Conservation (phyloP, 2,888 invertebrate species). For the Zaprionus bogoriensis region DNA sequence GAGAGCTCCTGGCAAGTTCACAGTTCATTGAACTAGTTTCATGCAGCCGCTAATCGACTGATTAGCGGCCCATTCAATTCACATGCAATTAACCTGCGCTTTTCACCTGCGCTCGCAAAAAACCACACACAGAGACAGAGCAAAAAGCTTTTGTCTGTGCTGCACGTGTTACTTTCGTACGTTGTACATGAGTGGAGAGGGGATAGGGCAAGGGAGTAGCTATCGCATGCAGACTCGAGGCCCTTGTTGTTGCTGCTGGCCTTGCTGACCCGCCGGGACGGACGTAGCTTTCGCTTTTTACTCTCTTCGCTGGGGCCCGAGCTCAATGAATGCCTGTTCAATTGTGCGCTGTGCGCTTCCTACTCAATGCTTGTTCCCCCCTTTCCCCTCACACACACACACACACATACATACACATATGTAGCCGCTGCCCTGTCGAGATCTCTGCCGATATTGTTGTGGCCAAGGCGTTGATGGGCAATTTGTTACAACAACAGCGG, state of each 20-base stretch:
- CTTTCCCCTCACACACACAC: background rate
- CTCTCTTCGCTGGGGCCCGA: constrained; percentile 11
- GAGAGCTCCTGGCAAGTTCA: background rate
- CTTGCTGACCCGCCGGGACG: constrained; percentile 41
- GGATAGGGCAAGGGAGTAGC: too few species aligned
- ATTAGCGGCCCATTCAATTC: constrained; percentile 48
- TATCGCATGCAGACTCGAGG: background rate
- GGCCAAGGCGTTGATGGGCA: constrained; percentile 64
- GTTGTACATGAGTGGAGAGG: too few species aligned
- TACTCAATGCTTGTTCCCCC: too few species aligned
- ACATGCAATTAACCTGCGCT: constrained; percentile 48
- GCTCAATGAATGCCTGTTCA: too few species aligned
- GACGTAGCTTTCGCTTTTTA: constrained; percentile 48
- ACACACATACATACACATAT: too few species aligned
- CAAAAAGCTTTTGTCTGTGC: background rate
- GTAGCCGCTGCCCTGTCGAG: too few species aligned
- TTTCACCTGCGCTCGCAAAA: constrained; percentile 39
- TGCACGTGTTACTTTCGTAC: background rate
- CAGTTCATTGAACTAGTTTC: background rate
- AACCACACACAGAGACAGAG: background rate
- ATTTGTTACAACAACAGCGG: constrained; percentile 53
- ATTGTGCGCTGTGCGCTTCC: too few species aligned
- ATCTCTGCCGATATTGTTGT: constrained; percentile 18
- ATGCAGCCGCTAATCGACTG: constrained; percentile 32
- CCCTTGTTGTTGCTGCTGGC: constrained; percentile 31